These are phyloP conservation scores for Xestoiulus laeticollis DNA, from an alignment of 2,888 invertebrate species.

Conservation along the genomic window DNA sequence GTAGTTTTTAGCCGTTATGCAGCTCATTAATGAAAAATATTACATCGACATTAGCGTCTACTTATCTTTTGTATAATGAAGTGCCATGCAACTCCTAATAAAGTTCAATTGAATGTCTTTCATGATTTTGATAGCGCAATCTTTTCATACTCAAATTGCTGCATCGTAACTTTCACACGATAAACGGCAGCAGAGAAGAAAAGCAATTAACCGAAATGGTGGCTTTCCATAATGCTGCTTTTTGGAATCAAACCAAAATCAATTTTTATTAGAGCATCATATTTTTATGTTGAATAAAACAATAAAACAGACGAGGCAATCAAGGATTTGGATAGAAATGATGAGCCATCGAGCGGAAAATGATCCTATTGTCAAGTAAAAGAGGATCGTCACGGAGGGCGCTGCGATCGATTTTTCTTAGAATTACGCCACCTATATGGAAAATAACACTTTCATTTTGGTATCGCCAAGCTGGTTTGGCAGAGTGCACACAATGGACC, in stretches of 20 bases:
- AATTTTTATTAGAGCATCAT: not conserved
- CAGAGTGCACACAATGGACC: too few relatives aligned
- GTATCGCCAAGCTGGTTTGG: too few relatives aligned
- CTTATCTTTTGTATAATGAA: not conserved
- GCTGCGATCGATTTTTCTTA: too few relatives aligned
- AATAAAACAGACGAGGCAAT: not conserved
- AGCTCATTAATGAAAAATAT: slow-evolving; percentile 14
- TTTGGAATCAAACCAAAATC: slow-evolving; percentile 12
- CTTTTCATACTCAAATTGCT: not conserved
- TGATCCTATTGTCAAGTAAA: too few relatives aligned
- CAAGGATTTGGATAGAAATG: not conserved
- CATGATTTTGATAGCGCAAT: not conserved
- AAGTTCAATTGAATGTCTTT: slow-evolving; percentile 1
- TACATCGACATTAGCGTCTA: not conserved
- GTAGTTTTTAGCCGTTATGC: not conserved
- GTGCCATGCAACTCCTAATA: too few relatives aligned
- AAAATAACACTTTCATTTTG: too few relatives aligned
- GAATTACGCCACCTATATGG: too few relatives aligned
- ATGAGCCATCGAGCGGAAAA: not conserved
- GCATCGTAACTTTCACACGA: not conserved
- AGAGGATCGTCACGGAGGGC: too few relatives aligned
- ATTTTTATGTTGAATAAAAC: not conserved
- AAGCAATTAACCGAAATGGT: not conserved
- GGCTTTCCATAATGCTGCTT: not conserved
- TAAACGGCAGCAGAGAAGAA: not conserved